Percentiles rank a stretch among this genome's conserved stretches.
Evolutionary conservation across 2,797 vertebrate species (phyloP).

Genomic region (Fistularia commersonii): DNA sequence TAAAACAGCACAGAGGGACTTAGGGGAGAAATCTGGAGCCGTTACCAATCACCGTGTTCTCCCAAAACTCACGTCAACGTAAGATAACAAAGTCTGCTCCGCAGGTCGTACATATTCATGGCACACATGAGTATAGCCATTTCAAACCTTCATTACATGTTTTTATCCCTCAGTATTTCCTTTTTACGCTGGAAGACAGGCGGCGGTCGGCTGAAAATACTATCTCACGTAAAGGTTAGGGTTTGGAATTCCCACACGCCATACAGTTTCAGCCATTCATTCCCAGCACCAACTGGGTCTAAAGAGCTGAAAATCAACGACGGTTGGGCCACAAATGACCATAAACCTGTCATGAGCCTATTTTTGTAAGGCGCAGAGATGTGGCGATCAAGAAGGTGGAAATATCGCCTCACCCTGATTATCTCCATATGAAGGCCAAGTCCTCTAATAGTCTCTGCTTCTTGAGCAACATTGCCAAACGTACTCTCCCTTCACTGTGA

Average conservation of each 20-base stretch:
- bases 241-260: no score
- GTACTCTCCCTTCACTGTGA: constrained; percentile 35
- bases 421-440: constrained; percentile 64
- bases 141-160: no score
- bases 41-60: no score
- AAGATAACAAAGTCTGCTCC: no score
- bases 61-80: no score
- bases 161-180: no score
- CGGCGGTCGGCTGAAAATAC: no score
- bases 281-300: constrained; percentile 41
- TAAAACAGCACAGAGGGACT: background rate
- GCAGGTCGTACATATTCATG: no score
- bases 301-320: constrained; percentile 55
- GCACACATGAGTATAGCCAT: no score
- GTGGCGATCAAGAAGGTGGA: constrained; percentile 51
- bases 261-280: constrained; percentile 22
- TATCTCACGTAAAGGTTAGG: no score
- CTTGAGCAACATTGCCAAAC: constrained; percentile 48
- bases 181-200: no score
- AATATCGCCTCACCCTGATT: constrained; percentile 59
- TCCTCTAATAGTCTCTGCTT: constrained; percentile 65
- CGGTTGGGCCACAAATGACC: constrained; percentile 47
- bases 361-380: constrained; percentile 50
- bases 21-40: no score
- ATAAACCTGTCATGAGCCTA: constrained; percentile 64